A percentile compares a stretch with the other conserved stretches of the same genome.
phyloP scores from a whole-genome alignment of 1,140 invertebrate species.

The Melipona quadrifasciata region DNA sequence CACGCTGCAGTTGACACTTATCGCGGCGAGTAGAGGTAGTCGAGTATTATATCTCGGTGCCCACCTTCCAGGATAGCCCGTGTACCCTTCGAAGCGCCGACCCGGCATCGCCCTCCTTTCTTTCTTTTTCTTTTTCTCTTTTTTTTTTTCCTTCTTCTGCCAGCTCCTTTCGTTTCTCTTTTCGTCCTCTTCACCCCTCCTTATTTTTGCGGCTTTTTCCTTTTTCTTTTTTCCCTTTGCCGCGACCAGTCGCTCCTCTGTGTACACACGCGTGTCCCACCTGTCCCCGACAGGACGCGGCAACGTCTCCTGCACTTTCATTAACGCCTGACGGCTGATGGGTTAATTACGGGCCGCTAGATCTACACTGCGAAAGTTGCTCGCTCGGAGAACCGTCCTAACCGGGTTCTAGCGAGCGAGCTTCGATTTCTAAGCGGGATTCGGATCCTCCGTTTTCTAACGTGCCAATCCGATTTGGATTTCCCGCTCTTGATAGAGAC shows the following conservation, averaged over 20 bases:
- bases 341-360: conserved; percentile 70
- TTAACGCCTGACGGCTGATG: conserved; percentile 74
- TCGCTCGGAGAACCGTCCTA: neutral
- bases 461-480: neutral
- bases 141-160: conserved; percentile 7
- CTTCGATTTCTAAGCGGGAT: neutral
- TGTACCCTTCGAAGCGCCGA: conserved; percentile 38
- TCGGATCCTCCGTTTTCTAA: neutral
- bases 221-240: neutral
- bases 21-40: conserved; percentile 68
- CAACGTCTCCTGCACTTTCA: conserved; percentile 71
- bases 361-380: neutral
- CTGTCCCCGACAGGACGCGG: conserved; percentile 64
- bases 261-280: conserved; percentile 73
- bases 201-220: conserved; percentile 9
- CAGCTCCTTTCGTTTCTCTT: conserved; percentile 14
- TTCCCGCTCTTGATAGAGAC: too few species aligned
- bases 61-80: conserved; percentile 61
- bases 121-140: conserved; percentile 43
- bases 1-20: conserved; percentile 81
- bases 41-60: conserved; percentile 70
- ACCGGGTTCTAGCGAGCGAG: neutral
- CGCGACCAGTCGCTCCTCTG: conserved; percentile 46
- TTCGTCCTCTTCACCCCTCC: conserved; percentile 5
- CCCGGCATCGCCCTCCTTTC: conserved; percentile 47